Percentiles rank a stretch among this genome's conserved stretches.
Evolutionary conservation across 2,888 invertebrate species (phyloP).

Genomic region (Cheilosia impressa): DNA sequence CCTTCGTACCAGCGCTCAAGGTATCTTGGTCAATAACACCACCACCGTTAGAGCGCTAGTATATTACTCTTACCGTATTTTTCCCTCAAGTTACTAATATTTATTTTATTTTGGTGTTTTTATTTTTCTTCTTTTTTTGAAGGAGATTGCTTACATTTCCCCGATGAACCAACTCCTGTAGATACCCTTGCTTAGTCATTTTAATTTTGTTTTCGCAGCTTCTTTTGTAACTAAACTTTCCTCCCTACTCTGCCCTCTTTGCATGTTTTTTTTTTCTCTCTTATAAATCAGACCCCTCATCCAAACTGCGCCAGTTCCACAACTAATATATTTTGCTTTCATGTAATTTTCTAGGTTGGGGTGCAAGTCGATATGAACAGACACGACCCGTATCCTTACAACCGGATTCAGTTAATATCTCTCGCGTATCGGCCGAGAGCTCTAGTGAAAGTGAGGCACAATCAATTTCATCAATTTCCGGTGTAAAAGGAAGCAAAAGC

Average conservation of each 20-base stretch:
- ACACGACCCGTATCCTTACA: constrained; percentile 82
- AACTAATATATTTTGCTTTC: neutral
- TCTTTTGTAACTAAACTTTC: constrained; percentile 38
- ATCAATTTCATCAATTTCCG: constrained; percentile 83
- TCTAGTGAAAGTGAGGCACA: constrained; percentile 84
- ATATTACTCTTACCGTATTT: constrained; percentile 25
- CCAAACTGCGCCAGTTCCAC: neutral
- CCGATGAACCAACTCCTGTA: constrained; percentile 25
- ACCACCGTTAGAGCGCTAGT: constrained; percentile 40
- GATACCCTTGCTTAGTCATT: constrained; percentile 8
- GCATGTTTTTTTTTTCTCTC: constrained; percentile 24
- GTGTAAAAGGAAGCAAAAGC: constrained; percentile 81
- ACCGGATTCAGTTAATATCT: constrained; percentile 81
- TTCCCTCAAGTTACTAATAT: constrained; percentile 15
- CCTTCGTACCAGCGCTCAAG: constrained; percentile 82
- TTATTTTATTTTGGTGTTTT: neutral
- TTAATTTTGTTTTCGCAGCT: constrained; percentile 18
- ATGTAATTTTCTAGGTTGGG: constrained; percentile 81
- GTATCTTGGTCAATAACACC: constrained; percentile 77
- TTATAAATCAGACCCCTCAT: neutral
- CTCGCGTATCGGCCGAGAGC: constrained; percentile 82
- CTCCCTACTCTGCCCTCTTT: constrained; percentile 18
- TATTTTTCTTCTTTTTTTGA: constrained; percentile 2
- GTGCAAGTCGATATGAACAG: constrained; percentile 81
- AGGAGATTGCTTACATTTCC: neutral